phyloP scores from a whole-genome alignment of 2,113 vertebrate species.

The Eonycteris spelaea region DNA sequence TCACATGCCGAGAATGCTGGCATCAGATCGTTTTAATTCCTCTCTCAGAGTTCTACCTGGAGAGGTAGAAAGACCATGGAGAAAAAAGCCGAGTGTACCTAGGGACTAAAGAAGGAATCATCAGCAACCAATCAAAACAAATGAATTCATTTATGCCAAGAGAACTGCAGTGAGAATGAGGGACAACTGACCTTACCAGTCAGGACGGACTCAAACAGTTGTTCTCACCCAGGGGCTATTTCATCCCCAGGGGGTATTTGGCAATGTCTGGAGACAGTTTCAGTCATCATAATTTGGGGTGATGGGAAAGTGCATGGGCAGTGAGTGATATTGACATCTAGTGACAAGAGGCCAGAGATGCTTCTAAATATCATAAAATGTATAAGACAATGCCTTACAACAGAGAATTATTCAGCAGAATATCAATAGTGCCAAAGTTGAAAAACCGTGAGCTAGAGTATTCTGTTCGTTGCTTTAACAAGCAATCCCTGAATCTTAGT shows the following conservation, averaged over 20 bases:
- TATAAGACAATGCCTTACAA: background rate
- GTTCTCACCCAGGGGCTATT: background rate
- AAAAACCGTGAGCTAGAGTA: background rate
- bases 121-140: background rate
- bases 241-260: background rate
- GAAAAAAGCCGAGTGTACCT: background rate
- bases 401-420: background rate
- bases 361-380: background rate
- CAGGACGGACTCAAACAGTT: background rate
- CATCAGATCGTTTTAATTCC: background rate
- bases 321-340: background rate
- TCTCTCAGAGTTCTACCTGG: background rate
- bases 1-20: background rate
- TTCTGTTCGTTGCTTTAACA: background rate
- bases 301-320: rapidly evolving
- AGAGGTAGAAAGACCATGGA: background rate
- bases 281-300: background rate
- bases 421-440: background rate
- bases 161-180: background rate
- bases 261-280: background rate
- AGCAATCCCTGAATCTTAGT: background rate
- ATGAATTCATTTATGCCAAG: background rate
- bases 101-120: background rate
- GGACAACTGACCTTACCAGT: background rate
- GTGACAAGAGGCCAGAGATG: background rate